phyloP scores from a whole-genome alignment of 2,113 vertebrate genomes.

The Lota lota region DNA sequence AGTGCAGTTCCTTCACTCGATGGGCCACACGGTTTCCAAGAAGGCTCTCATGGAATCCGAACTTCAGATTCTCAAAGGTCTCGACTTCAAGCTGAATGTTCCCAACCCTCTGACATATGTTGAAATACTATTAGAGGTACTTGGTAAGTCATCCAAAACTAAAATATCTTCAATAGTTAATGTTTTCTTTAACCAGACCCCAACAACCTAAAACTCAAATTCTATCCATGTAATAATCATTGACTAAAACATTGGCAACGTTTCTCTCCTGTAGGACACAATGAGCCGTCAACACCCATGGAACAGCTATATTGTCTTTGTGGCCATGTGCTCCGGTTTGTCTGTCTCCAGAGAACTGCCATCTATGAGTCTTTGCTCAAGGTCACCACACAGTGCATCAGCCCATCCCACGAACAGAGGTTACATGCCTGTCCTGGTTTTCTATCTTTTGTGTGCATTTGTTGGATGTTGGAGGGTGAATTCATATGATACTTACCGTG shows the following conservation, averaged over 20 bases:
- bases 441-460: neutral
- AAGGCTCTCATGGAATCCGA: constrained; percentile 82
- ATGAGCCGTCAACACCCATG: constrained; percentile 75
- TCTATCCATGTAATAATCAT: too few species aligned
- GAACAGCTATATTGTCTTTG: constrained; percentile 73
- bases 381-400: constrained; percentile 65
- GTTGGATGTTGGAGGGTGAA: neutral
- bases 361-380: constrained; percentile 82
- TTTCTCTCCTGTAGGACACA: constrained; percentile 76
- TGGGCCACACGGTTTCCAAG: constrained; percentile 76
- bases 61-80: constrained; percentile 82
- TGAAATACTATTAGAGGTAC: constrained; percentile 89
- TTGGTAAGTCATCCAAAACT: constrained; percentile 72
- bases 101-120: constrained; percentile 82
- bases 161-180: neutral
- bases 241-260: too few species aligned
- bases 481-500: neutral
- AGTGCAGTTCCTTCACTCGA: constrained; percentile 77
- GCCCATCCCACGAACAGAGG: constrained; percentile 81
- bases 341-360: constrained; percentile 75
- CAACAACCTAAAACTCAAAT: too few species aligned
- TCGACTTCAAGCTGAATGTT: constrained; percentile 82
- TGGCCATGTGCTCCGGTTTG: constrained; percentile 78
- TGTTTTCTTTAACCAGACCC: too few species aligned
- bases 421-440: constrained; percentile 45